phyloP scores from a whole-genome alignment of 2,888 invertebrate species.

The Pseudoips prasinana region DNA sequence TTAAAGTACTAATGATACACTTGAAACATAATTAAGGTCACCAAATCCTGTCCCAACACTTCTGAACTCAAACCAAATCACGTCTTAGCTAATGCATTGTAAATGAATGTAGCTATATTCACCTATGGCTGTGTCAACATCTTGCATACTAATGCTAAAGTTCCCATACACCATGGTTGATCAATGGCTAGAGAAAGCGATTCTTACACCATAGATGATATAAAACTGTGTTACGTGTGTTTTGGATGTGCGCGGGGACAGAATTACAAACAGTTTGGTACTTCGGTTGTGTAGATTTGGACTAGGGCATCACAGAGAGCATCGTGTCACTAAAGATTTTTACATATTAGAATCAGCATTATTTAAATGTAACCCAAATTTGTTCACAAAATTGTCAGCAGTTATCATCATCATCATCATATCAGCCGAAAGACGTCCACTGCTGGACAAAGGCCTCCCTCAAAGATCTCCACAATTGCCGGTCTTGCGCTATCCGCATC shows the following conservation, averaged over 20 bases:
- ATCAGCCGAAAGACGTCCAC: too few relatives aligned
- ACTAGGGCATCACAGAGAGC: too few relatives aligned
- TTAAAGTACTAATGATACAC: constrained; percentile 15
- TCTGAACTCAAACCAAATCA: neutral
- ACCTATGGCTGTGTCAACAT: constrained; percentile 20
- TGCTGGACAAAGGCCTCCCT: too few relatives aligned
- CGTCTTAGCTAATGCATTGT: constrained; percentile 3
- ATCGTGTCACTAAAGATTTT: too few relatives aligned
- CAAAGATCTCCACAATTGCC: too few relatives aligned
- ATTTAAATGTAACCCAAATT: too few relatives aligned
- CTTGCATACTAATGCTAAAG: constrained; percentile 36
- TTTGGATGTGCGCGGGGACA: constrained; percentile 15
- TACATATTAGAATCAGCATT: too few relatives aligned
- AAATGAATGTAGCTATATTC: constrained; percentile 13
- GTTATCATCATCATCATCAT: too few relatives aligned
- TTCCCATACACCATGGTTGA: constrained; percentile 28
- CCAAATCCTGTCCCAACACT: constrained; percentile 13
- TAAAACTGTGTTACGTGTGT: constrained; percentile 13
- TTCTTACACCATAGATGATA: constrained; percentile 13
- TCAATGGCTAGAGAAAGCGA: constrained; percentile 29
- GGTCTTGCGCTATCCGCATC: too few relatives aligned
- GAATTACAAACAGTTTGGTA: too few relatives aligned
- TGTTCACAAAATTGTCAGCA: too few relatives aligned
- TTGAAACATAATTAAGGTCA: constrained; percentile 16
- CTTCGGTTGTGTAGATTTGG: too few relatives aligned